phyloP scores from a whole-genome alignment of 1,140 invertebrate genomes.

The Aphelinus atriplicis region DNA sequence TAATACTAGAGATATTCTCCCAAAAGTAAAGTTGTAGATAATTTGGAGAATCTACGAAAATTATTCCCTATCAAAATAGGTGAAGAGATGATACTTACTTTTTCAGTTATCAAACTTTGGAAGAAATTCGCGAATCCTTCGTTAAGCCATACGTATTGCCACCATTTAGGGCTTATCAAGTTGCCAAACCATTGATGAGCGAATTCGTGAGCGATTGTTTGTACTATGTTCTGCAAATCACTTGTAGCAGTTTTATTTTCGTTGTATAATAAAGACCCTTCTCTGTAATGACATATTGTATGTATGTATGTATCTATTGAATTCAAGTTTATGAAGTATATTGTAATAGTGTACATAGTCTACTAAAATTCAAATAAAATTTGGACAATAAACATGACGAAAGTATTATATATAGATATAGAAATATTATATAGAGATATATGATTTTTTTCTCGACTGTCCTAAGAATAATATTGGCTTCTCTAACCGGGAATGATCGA shows the following conservation, averaged over 20 bases:
- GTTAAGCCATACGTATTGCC: slow-evolving; percentile 75
- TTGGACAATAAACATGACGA: too few species aligned
- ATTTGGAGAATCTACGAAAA: not conserved
- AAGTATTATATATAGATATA: too few species aligned
- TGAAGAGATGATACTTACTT: slow-evolving; percentile 41
- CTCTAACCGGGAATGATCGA: too few species aligned
- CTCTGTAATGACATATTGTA: slow-evolving; percentile 59
- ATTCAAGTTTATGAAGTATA: not conserved
- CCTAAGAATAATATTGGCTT: too few species aligned
- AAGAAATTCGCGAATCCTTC: slow-evolving; percentile 78
- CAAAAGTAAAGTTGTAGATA: too few species aligned
- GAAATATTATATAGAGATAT: too few species aligned
- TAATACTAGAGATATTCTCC: too few species aligned
- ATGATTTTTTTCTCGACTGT: too few species aligned
- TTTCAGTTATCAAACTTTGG: slow-evolving; percentile 74
- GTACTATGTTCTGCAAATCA: slow-evolving; percentile 66
- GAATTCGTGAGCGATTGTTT: slow-evolving; percentile 73
- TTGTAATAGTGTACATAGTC: not conserved
- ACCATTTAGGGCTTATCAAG: slow-evolving; percentile 72
- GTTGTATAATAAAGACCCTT: slow-evolving; percentile 70
- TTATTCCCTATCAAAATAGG: not conserved
- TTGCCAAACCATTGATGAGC: slow-evolving; percentile 74
- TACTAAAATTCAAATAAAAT: too few species aligned
- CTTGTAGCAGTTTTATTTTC: slow-evolving; percentile 60
- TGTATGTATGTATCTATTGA: too few species aligned